Evolutionary conservation across 2,888 invertebrate species (phyloP), one percentile per base, ranked within the genome.

Genomic region (Ptilodon capucinus): DNA sequence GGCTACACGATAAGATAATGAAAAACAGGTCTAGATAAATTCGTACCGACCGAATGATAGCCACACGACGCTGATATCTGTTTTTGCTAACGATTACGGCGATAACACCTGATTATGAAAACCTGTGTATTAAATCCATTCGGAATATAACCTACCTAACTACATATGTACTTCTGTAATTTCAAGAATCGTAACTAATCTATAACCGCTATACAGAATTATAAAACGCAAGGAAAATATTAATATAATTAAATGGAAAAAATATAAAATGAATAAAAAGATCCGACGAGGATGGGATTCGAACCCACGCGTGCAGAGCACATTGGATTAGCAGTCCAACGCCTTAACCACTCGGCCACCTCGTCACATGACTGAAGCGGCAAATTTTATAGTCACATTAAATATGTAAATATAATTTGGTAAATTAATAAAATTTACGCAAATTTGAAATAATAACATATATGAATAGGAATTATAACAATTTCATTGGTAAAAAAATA

Each of bases 271-370:
- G 18, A 39, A 8, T 17, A 54, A 82, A 81, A 79, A 70, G 45
- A 48, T 81, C 71, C 94, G 94, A 94, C 94, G 94, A 94, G 94
- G 94, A 94, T 94, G 94, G 94, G 94, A 95, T 94, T 94, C 94
- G 94, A 94, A 95, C 94, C 94, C 94, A 94, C 94, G 94, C 94
- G 94, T 94, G 94, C 94, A 95, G 94, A 95, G 94, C 94, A 94
- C 94, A 95, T 94, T 94, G 94, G 95, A 95, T 95, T 95, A 95
- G 95, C 95, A 94, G 94, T 94, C 94, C 94, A 94, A 94, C 94
- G 94, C 94, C 94, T 94, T 94, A 95, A 94, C 94, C 95, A 94
- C 95, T 95, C 95, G 95, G 95, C 94, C 94, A 94, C 94, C 94
- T 94, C 94, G 94, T 94, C 94, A 62, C 74, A 62, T 84, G 54